A percentile compares a stretch with the other conserved stretches of the same genome.
Evolutionary conservation across 2,888 invertebrate genomes (phyloP).

Genomic region (Aphidius colemani): DNA sequence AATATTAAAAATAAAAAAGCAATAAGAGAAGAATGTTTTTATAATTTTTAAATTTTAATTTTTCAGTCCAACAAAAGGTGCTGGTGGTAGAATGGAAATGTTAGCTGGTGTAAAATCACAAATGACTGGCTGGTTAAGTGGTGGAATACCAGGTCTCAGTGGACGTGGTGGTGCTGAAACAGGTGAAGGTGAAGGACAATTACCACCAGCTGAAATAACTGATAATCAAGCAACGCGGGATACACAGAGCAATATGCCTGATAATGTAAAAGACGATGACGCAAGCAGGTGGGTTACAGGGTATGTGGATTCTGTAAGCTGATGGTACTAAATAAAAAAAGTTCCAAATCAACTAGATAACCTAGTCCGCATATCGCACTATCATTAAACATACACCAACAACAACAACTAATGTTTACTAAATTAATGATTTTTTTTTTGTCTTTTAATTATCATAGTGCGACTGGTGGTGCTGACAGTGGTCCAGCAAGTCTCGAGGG

Average conservation of each 20-base stretch:
- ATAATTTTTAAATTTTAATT: neutral
- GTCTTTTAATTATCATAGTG: constrained; percentile 63
- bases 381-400: constrained; percentile 10
- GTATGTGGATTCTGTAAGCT: constrained; percentile 46
- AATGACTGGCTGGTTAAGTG: constrained; percentile 82
- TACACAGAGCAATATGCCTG: constrained; percentile 59
- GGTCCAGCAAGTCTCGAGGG: constrained; percentile 78
- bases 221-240: constrained; percentile 46
- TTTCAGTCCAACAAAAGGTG: constrained; percentile 70
- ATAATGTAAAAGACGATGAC: constrained; percentile 74
- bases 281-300: constrained; percentile 67
- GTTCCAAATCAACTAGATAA: constrained; percentile 23
- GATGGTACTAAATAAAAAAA: constrained; percentile 26
- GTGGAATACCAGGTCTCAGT: constrained; percentile 77
- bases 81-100: constrained; percentile 73
- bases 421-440: constrained; percentile 17
- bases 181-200: constrained; percentile 62
- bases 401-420: constrained; percentile 19
- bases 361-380: constrained; percentile 26
- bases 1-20: neutral
- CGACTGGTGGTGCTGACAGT: constrained; percentile 89
- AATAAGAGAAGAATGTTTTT: no score
- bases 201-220: constrained; percentile 58
- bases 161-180: constrained; percentile 57
- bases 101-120: constrained; percentile 85